Base-by-base conservation (phyloP, 2,113 vertebrate genomes). In the Eubucco bourcierii region DNA sequence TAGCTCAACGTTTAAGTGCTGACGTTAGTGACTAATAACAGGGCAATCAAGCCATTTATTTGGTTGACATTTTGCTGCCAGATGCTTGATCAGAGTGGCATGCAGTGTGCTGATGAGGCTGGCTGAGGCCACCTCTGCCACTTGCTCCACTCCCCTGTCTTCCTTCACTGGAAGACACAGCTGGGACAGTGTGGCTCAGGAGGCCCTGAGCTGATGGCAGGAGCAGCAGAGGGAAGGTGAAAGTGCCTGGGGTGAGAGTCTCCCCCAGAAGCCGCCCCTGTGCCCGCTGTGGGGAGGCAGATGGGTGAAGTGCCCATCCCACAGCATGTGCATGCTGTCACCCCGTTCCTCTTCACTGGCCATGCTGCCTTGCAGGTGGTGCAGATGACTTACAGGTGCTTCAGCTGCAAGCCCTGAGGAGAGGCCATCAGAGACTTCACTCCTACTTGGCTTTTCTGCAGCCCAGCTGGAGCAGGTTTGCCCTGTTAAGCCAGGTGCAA, bases 1-100 rank as follows among this genome's bases (percentile, higher is more conserved):
- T 41, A 74, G 68, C 90, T 90, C 88, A 60, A 87, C 79, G 52
- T 92, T 93, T 72, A 91, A 95, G 83, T 84, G 91, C 94, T 88
- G 90, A 88, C 89, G 82, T 92, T 90, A 88, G 86, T 94, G 95
- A 94, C 90, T 91, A 96, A 87, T 94, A 93, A 84, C 15, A 5
- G 86, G 50, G 74, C 91, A 87, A 89, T 95, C 94, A 86, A 90
- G 76, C 66, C 27, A 44, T 92, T 93, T 95, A 93, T 91, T 93
- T 92, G 41, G 70, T 71, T 78, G 80, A 34, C 1, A 7, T 67
- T 89, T 86, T 59, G 18, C 88, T 91, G 77, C 87, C 88, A 86
- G 79, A 74, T 88, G 81, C 73, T 63, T 27, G 27, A 27, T 21
- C 37, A 84, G 61, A 86, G 61, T 33, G n/a, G 52, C 3, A 4